Percentiles rank a stretch among this genome's conserved stretches.
Evolutionary conservation across 2,797 vertebrate genomes (phyloP).

Genomic region (Darevskia nairensis): DNA sequence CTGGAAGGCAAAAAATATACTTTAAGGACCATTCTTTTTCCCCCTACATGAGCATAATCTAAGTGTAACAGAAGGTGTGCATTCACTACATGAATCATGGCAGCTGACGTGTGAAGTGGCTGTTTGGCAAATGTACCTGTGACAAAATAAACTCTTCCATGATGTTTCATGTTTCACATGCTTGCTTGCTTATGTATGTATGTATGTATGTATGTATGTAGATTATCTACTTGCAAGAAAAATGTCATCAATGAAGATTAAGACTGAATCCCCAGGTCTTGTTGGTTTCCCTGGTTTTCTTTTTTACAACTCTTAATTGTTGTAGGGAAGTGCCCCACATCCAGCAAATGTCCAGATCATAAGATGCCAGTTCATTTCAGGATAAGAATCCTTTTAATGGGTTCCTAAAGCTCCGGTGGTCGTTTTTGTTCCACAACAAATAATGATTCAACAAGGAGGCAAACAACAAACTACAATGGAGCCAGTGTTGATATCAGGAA

Average conservation of each 20-base stretch:
- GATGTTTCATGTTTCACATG: neutral
- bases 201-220: neutral
- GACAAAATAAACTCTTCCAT: neutral
- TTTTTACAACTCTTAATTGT: neutral
- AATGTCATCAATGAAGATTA: neutral
- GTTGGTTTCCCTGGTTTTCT: neutral
- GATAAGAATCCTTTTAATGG: constrained; percentile 33
- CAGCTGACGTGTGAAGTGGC: neutral
- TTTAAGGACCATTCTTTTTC: neutral
- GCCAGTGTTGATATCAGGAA: constrained; percentile 48
- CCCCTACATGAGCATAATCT: neutral
- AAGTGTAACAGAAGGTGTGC: too few relatives aligned
- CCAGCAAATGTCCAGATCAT: neutral
- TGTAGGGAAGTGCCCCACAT: constrained; percentile 16
- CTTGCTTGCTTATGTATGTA: too few relatives aligned
- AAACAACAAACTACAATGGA: constrained; percentile 65
- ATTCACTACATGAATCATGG: neutral
- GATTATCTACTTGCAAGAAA: neutral
- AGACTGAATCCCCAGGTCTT: neutral
- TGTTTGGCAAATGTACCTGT: neutral
- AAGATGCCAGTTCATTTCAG: constrained; percentile 38
- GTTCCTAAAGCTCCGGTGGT: constrained; percentile 34
- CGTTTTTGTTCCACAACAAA: constrained; percentile 56
- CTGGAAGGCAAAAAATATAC: neutral
- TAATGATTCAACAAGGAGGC: constrained; percentile 46